Conservation (phyloP, 2,797 vertebrate species). For the Anguilla obscura region DNA sequence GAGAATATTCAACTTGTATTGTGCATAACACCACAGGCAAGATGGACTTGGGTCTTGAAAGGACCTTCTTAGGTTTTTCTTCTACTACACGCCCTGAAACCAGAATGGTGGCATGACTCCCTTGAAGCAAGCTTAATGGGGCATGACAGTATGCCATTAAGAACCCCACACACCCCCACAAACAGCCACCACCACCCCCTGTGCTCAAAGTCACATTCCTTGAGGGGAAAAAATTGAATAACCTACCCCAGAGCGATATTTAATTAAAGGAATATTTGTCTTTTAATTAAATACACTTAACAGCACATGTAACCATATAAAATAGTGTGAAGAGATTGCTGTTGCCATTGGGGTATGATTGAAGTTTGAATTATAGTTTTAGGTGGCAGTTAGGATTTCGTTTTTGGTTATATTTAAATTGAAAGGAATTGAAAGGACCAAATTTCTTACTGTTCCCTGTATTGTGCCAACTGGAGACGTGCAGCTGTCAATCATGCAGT, state of each 20-base stretch:
- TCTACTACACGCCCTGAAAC: not conserved
- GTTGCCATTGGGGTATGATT: not conserved
- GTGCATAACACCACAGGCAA: not conserved
- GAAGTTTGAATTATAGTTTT: not conserved
- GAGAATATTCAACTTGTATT: not conserved
- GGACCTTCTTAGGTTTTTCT: not conserved
- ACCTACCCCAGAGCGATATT: not conserved
- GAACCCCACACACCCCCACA: not conserved
- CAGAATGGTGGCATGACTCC: not conserved
- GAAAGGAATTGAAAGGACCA: not conserved
- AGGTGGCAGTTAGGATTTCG: not conserved
- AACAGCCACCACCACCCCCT: not conserved
- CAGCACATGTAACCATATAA: not conserved
- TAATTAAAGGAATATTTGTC: not conserved
- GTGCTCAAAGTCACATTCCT: not conserved
- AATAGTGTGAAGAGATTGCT: not conserved
- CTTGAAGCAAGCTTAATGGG: slow-evolving; percentile 1
- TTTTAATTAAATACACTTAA: not conserved
- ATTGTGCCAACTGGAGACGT: not conserved
- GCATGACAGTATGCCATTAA: not conserved
- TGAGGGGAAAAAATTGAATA: not conserved
- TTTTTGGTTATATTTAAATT: not conserved
- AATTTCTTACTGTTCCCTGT: not conserved
- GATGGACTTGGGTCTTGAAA: not conserved
- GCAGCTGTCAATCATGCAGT: not conserved